Evolutionary conservation across 1,140 invertebrate species (phyloP).

Genomic region (Pectinophora gossypiella): DNA sequence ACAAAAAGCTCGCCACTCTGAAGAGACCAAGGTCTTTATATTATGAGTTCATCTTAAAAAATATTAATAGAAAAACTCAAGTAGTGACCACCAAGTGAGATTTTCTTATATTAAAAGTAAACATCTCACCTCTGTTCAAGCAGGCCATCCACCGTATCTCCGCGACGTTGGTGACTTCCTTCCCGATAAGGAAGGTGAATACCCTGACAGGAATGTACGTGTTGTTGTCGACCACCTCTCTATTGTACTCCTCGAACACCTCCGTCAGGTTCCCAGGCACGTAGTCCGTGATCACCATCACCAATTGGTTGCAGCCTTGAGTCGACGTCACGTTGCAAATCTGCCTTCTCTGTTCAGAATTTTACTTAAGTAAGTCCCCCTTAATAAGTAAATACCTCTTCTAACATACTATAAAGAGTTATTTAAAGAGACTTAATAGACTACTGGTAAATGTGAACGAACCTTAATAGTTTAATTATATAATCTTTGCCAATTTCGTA

Average conservation of each 20-base stretch:
- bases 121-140: constrained; percentile 88
- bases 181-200: constrained; percentile 97
- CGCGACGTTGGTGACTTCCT: constrained; percentile 93
- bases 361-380: too few relatives aligned
- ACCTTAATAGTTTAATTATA: too few relatives aligned
- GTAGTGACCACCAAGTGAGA: not conserved
- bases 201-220: constrained; percentile 89
- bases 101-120: not conserved
- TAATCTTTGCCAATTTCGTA: too few relatives aligned
- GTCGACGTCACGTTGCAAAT: constrained; percentile 76
- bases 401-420: too few relatives aligned
- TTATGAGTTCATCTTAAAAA: too few relatives aligned
- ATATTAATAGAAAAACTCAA: too few relatives aligned
- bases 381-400: too few relatives aligned
- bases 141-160: constrained; percentile 98
- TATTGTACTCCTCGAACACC: constrained; percentile 92
- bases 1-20: too few relatives aligned
- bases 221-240: constrained; percentile 76
- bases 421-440: too few relatives aligned
- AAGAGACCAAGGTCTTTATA: too few relatives aligned
- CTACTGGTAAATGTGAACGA: too few relatives aligned
- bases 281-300: constrained; percentile 99
- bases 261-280: constrained; percentile 93
- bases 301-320: constrained; percentile 94
- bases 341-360: constrained; percentile 39